A percentile compares a stretch with the other conserved stretches of the same genome.
Evolutionary conservation across 2,113 vertebrate species (phyloP).

Genomic region (Zosterops pallidus): DNA sequence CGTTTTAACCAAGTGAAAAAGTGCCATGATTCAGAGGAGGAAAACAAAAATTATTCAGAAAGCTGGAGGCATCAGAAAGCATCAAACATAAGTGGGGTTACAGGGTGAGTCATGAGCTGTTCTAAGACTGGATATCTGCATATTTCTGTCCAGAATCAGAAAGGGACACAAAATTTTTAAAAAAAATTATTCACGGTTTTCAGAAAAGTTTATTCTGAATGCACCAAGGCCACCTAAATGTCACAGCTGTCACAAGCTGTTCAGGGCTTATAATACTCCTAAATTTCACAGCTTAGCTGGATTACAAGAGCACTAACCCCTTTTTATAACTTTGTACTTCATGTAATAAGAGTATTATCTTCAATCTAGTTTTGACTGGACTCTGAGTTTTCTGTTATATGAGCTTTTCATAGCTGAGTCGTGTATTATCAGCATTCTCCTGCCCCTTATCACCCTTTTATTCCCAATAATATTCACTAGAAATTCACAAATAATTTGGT

Average conservation of each 20-base stretch:
- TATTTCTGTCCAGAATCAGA: background rate
- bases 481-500: constrained; percentile 54
- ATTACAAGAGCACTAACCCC: constrained; percentile 31
- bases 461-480: constrained; percentile 8
- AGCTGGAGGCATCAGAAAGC: background rate
- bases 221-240: background rate
- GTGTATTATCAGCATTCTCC: constrained; percentile 43
- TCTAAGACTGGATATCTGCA: background rate
- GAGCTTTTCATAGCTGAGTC: background rate
- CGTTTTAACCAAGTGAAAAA: background rate
- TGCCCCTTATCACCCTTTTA: constrained; percentile 12
- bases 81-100: background rate
- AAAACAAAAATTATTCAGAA: background rate
- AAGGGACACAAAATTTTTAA: background rate
- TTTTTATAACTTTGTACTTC: constrained; percentile 26
- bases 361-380: constrained; percentile 24
- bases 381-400: constrained; percentile 17
- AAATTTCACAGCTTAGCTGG: constrained; percentile 45
- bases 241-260: background rate
- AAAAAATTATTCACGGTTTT: background rate
- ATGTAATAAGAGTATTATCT: constrained; percentile 39
- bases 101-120: background rate
- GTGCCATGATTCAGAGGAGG: background rate
- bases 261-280: constrained; percentile 4
- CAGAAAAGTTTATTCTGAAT: background rate